Percentiles rank a stretch among this genome's conserved stretches.
Conservation (phyloP, 2,113 vertebrate genomes). For the Nicator chloris region DNA sequence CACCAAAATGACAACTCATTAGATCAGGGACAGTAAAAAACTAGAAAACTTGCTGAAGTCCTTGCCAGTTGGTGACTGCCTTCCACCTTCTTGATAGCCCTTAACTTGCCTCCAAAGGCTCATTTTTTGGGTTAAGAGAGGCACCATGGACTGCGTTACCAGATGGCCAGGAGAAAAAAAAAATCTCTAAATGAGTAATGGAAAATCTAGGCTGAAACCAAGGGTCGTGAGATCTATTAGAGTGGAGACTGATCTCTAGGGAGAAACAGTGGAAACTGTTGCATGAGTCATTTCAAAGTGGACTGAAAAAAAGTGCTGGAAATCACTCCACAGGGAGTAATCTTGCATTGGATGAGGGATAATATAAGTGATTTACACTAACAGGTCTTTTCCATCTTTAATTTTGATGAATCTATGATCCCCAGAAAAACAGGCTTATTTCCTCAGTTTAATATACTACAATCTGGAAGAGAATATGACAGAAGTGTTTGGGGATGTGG, state of each 20-base stretch:
- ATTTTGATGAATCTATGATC: slow-evolving; percentile 39
- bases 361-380: slow-evolving; percentile 34
- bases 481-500: slow-evolving; percentile 32
- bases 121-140: neutral
- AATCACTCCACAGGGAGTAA: slow-evolving; percentile 23
- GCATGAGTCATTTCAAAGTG: slow-evolving; percentile 46
- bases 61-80: neutral
- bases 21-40: neutral
- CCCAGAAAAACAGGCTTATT: neutral
- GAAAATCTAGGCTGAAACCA: slow-evolving; percentile 30
- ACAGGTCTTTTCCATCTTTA: slow-evolving; percentile 43
- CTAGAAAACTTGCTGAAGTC: neutral
- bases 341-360: neutral
- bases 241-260: neutral
- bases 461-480: slow-evolving; percentile 27
- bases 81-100: neutral
- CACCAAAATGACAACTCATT: neutral
- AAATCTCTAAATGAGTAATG: neutral
- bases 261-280: slow-evolving; percentile 42
- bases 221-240: neutral
- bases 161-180: neutral
- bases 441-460: slow-evolving; percentile 13
- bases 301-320: slow-evolving; percentile 16
- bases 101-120: neutral
- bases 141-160: neutral